phyloP scores from a whole-genome alignment of 1,140 invertebrate genomes.

The Nomia melanderi region DNA sequence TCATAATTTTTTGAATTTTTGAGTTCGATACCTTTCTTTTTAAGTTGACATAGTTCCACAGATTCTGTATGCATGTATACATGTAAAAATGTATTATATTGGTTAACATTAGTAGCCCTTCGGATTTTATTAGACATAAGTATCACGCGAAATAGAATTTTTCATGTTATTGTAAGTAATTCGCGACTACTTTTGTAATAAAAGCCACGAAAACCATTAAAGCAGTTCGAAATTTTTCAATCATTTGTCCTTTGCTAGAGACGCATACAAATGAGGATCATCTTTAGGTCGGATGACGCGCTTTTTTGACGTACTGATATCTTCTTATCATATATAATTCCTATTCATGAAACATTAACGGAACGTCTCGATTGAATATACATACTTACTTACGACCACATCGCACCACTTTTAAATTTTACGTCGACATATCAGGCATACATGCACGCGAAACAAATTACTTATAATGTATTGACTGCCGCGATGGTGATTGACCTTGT shows the following conservation, averaged over 20 bases:
- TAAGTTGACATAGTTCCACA: no score
- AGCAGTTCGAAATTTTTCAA: not conserved
- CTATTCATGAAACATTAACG: not conserved
- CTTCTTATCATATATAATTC: not conserved
- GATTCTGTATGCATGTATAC: not conserved
- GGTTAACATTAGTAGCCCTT: not conserved
- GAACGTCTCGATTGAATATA: no score
- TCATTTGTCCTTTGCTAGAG: not conserved
- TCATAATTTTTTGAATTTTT: no score
- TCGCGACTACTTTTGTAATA: not conserved
- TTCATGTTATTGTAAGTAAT: not conserved
- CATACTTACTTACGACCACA: no score
- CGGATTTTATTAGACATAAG: not conserved
- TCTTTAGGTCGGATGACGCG: not conserved
- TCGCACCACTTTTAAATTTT: no score
- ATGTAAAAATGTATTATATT: slow-evolving; percentile 6
- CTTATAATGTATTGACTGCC: no score
- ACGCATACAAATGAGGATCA: not conserved
- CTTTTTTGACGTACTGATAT: not conserved
- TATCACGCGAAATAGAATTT: not conserved
- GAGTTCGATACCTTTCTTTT: no score
- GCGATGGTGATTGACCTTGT: no score
- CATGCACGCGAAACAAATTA: no score
- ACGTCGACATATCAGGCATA: no score
- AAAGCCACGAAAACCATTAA: not conserved